These are phyloP conservation scores for Ornithoptera priamus DNA, from an alignment of 2,888 invertebrate genomes.

Conservation along the genomic window DNA sequence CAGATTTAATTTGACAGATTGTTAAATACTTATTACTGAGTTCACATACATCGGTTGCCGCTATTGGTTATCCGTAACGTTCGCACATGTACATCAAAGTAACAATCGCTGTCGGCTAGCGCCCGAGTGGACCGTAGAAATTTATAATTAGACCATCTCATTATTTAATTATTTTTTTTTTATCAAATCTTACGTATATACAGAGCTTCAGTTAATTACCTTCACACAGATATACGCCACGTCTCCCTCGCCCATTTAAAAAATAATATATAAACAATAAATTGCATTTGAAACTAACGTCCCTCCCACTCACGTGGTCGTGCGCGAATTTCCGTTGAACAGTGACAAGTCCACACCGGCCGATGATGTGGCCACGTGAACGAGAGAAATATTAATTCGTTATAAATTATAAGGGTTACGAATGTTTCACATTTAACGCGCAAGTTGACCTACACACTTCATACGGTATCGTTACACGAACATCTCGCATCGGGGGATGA, in stretches of 20 bases:
- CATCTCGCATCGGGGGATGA: conserved; percentile 31
- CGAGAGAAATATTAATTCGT: conserved; percentile 57
- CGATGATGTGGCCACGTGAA: conserved; percentile 40
- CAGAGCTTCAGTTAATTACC: conserved; percentile 59
- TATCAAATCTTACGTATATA: conserved; percentile 66
- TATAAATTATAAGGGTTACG: conserved; percentile 56
- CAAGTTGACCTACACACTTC: conserved; percentile 42
- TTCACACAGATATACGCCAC: conserved; percentile 51
- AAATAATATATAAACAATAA: conserved; percentile 64
- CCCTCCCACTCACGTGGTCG: conserved; percentile 52
- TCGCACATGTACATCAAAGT: conserved; percentile 55
- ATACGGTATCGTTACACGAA: conserved; percentile 40
- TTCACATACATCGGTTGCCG: conserved; percentile 69
- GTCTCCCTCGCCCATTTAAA: conserved; percentile 62
- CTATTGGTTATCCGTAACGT: conserved; percentile 67
- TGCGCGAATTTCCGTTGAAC: conserved; percentile 3
- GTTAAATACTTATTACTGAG: conserved; percentile 75
- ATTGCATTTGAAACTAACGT: conserved; percentile 51
- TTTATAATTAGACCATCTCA: conserved; percentile 39
- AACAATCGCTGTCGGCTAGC: conserved; percentile 41
- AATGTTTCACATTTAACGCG: conserved; percentile 58
- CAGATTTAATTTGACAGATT: conserved; percentile 79
- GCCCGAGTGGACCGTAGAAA: conserved; percentile 48
- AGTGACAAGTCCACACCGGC: not conserved
- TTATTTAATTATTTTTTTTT: conserved; percentile 37